A percentile compares a stretch with the other conserved stretches of the same genome.
These are phyloP conservation scores for Drosophila virilis DNA, from an alignment of 1,140 invertebrate species.

Conservation along the genomic window DNA sequence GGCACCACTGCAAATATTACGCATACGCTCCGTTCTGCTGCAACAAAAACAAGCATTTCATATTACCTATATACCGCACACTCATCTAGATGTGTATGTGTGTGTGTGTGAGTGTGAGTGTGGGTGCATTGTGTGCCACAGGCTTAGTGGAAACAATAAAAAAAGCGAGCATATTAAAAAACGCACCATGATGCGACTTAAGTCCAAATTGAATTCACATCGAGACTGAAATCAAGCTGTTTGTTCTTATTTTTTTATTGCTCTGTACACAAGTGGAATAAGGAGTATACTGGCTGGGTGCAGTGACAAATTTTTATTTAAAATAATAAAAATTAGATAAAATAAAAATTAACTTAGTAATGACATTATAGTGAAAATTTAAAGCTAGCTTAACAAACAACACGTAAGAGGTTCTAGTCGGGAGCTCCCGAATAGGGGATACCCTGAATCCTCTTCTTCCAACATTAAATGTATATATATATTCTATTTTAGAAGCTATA, in stretches of 20 bases:
- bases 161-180: constrained; percentile 50
- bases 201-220: constrained; percentile 62
- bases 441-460: too few relatives aligned
- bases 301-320: too few relatives aligned
- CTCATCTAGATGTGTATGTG: background rate
- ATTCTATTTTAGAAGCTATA: too few relatives aligned
- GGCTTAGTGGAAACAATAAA: constrained; percentile 48
- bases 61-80: background rate
- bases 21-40: constrained; percentile 34
- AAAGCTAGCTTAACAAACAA: too few relatives aligned
- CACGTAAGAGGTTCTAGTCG: too few relatives aligned
- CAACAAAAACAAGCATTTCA: constrained; percentile 17
- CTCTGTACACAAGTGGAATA: background rate
- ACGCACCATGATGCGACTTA: constrained; percentile 27
- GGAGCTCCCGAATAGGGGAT: too few relatives aligned
- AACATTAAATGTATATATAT: too few relatives aligned
- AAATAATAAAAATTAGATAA: too few relatives aligned
- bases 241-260: constrained; percentile 3
- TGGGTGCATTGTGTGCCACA: background rate
- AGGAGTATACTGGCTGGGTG: background rate
- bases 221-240: constrained; percentile 52
- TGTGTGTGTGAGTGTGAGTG: background rate
- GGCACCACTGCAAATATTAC: constrained; percentile 22
- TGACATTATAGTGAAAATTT: too few relatives aligned
- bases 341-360: too few relatives aligned